Conservation (phyloP, 2,888 invertebrate genomes). For the Leptinotarsa rubiginosa region DNA sequence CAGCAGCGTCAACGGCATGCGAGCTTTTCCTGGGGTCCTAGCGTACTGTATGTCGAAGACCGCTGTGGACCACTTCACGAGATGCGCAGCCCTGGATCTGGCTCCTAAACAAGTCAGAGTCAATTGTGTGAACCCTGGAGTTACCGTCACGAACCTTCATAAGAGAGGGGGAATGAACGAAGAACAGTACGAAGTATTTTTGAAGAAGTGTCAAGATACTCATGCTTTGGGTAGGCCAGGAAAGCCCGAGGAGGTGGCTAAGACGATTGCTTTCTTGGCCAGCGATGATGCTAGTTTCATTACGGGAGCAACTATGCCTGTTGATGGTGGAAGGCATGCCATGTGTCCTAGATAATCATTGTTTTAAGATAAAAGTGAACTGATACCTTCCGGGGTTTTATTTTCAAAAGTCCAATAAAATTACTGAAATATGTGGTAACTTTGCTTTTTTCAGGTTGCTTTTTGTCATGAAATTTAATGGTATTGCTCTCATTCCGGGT, state of each 20-base stretch:
- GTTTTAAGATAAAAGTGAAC: too few relatives aligned
- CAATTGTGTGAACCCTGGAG: conserved; percentile 94
- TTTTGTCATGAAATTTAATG: too few relatives aligned
- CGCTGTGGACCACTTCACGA: conserved; percentile 94
- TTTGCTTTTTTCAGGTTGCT: too few relatives aligned
- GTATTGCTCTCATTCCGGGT: too few relatives aligned
- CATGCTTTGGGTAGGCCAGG: conserved; percentile 94
- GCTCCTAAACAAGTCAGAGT: conserved; percentile 87
- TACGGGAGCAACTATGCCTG: conserved; percentile 88
- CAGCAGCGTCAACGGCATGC: conserved; percentile 91
- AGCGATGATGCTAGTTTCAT: conserved; percentile 89
- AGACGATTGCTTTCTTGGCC: conserved; percentile 91
- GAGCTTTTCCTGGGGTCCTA: conserved; percentile 90
- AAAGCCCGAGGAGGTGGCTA: conserved; percentile 86
- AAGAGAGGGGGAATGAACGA: conserved; percentile 87
- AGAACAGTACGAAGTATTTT: conserved; percentile 84
- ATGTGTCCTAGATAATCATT: conserved; percentile 86
- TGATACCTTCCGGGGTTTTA: too few relatives aligned
- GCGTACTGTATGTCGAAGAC: conserved; percentile 95
- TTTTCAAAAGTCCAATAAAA: too few relatives aligned
- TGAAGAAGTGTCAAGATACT: conserved; percentile 86
- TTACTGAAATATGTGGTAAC: too few relatives aligned
- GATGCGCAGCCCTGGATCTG: conserved; percentile 89
- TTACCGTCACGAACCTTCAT: conserved; percentile 91
- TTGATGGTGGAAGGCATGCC: conserved; percentile 95